These are phyloP conservation scores for Aricia agestis DNA, from an alignment of 1,140 invertebrate genomes.

Conservation along the genomic window DNA sequence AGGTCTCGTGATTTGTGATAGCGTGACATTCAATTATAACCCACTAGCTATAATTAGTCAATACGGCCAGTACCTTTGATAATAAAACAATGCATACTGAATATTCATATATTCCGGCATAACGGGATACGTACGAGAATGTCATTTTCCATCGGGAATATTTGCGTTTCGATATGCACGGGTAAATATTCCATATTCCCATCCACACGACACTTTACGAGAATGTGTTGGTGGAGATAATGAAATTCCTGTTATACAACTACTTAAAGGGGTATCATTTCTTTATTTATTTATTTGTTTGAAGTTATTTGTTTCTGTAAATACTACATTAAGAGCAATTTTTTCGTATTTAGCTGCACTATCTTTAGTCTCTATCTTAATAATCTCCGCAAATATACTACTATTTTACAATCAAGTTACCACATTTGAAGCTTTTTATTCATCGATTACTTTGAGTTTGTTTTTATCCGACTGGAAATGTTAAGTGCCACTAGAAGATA, in stretches of 20 bases:
- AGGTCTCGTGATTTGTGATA: not conserved
- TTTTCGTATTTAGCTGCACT: too few species aligned
- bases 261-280: not conserved
- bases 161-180: conserved; percentile 8
- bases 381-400: too few species aligned
- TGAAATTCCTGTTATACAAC: conserved; percentile 12
- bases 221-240: not conserved
- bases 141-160: conserved; percentile 1
- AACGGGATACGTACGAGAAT: not conserved
- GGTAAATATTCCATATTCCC: conserved; percentile 3
- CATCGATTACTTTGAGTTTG: not conserved
- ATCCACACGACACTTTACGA: conserved; percentile 1
- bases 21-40: conserved; percentile 6
- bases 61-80: conserved; percentile 7
- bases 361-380: too few species aligned
- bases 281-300: not conserved
- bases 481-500: not conserved
- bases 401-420: too few species aligned
- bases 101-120: conserved; percentile 6
- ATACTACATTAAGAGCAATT: too few species aligned
- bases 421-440: too few species aligned
- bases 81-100: not conserved
- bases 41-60: conserved; percentile 8
- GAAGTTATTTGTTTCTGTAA: too few species aligned
- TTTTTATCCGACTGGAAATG: not conserved